A percentile compares a stretch with the other conserved stretches of the same genome.
These are phyloP conservation scores for Acipenser ruthenus DNA, from an alignment of 2,797 vertebrate genomes.

Conservation along the genomic window DNA sequence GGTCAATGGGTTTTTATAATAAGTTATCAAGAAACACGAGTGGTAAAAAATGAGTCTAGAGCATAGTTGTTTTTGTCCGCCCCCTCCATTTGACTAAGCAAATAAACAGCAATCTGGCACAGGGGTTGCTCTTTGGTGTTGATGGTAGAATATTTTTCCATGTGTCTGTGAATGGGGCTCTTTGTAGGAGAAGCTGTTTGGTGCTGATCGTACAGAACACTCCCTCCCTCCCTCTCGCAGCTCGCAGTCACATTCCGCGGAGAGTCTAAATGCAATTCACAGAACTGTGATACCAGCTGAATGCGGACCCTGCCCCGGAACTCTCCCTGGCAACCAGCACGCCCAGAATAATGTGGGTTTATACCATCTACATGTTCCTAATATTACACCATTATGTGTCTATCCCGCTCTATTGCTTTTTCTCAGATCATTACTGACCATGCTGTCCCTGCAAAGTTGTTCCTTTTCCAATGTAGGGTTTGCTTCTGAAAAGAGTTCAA, in stretches of 20 bases:
- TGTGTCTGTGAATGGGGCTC: constrained; percentile 38
- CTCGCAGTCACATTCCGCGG: constrained; percentile 34
- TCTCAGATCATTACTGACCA: too few species aligned
- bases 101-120: constrained; percentile 22
- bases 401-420: too few species aligned
- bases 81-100: constrained; percentile 35
- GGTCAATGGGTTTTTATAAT: not conserved
- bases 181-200: constrained; percentile 48
- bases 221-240: constrained; percentile 21
- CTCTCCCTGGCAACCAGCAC: constrained; percentile 45
- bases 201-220: constrained; percentile 31
- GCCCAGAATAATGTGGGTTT: constrained; percentile 9
- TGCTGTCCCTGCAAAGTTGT: too few species aligned
- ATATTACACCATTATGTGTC: constrained; percentile 9
- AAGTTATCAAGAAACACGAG: constrained; percentile 6
- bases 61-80: not conserved
- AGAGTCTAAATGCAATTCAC: not conserved
- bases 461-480: too few species aligned
- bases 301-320: constrained; percentile 28
- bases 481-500: too few species aligned
- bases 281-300: constrained; percentile 11
- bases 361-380: not conserved
- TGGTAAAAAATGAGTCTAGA: not conserved
- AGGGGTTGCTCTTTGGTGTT: constrained; percentile 1
- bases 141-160: too few species aligned